Conservation (phyloP, 2,797 vertebrate species). For the Crax fasciolata region DNA sequence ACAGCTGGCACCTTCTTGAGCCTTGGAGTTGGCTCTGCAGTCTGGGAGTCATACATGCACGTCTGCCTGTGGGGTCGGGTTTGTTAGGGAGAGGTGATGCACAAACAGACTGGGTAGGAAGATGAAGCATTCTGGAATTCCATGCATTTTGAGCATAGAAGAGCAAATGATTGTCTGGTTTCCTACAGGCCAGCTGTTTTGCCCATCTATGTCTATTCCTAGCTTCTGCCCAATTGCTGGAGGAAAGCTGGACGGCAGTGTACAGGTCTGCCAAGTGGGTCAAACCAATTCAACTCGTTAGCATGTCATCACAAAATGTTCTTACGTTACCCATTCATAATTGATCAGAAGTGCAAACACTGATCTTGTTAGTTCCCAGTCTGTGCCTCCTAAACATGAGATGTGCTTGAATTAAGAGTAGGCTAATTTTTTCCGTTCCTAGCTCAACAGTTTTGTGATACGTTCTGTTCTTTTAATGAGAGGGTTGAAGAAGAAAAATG, state of each 20-base stretch:
- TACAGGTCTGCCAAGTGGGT: no score
- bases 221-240: neutral
- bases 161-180: neutral
- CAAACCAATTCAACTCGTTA: neutral
- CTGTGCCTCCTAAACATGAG: accelerated
- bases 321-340: neutral
- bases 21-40: neutral
- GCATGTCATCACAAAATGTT: neutral
- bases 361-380: neutral
- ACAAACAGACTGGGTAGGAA: neutral
- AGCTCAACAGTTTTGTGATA: neutral
- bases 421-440: neutral
- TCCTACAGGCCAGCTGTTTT: neutral
- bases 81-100: neutral
- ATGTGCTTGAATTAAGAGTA: neutral
- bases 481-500: neutral
- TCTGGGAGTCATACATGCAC: accelerated
- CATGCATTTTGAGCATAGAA: neutral
- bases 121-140: neutral
- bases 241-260: neutral
- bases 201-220: accelerated
- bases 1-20: neutral
- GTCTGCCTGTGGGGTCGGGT: neutral
- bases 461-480: neutral
- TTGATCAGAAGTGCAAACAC: neutral